Evolutionary conservation across 2,113 vertebrate species (phyloP), one percentile per base, ranked within the genome.

Genomic region (Vulpes ferrilata): DNA sequence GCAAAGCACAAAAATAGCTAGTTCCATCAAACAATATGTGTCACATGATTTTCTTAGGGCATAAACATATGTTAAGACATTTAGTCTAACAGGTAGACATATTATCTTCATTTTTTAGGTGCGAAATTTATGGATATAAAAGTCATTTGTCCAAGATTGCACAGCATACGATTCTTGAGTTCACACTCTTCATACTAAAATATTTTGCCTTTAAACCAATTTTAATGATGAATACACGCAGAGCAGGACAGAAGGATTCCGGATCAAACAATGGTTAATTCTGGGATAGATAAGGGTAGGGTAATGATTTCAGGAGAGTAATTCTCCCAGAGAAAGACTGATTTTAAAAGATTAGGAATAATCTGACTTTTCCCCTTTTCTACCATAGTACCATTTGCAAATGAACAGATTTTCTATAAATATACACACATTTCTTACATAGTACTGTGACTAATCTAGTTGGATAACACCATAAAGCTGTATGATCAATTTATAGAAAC

Each of bases 131-230:
- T 55, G 43, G 7, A 32, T 43, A 10, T 76, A 62, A 7, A 84
- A 80, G 17, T 17, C 13, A 38, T 94, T 80, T 51, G 2, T n/a
- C 53, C 3, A 91, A n/a, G 62, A 67, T 25, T 5, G 7, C 38
- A 84, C 11, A 88, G 15, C 76, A 8, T 12, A 27, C 53, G 16
- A 19, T 48, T 95, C 11, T 20, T 25, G 48, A 35, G 23, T 57
- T 13, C 25, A 51, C 0, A 0, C 48, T 53, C 20, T 69, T 80
- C 59, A 30, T 0, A 11, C 0, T 2, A 30, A 48, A 85, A 53
- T 20, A 6, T 4, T 12, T 23, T 16, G 25, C 5, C 51, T 55
- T 0, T 11, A 30, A 11, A 13, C 51, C 11, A 23, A 8, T 76
- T 89, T 86, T 32, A 57, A 74, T 16, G 13, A 38, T 43, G 10